Conservation (phyloP, 2,888 invertebrate species). For the Pachymerium ferrugineum region DNA sequence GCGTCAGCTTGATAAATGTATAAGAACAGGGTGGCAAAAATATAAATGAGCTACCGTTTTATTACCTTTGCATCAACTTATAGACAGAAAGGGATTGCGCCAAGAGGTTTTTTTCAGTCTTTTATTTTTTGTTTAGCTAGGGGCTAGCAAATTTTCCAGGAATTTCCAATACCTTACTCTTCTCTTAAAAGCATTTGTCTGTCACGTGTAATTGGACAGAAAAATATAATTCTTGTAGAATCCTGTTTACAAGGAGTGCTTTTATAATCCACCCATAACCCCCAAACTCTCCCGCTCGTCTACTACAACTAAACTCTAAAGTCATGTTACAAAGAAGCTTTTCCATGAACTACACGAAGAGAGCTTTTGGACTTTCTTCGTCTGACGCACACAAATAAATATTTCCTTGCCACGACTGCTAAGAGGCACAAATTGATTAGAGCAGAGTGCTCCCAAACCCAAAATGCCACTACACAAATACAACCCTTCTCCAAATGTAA, state of each 20-base stretch:
- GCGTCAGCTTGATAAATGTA: conserved; percentile 12
- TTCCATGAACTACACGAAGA: background rate
- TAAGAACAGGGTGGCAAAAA: conserved; percentile 14
- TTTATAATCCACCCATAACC: conserved; percentile 14
- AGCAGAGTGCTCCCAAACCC: conserved; percentile 9
- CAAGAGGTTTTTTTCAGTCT: background rate
- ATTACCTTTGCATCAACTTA: conserved; percentile 1
- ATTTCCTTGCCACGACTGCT: conserved; percentile 15
- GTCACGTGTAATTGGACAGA: conserved; percentile 25
- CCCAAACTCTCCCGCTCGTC: background rate
- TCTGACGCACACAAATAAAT: conserved; percentile 10
- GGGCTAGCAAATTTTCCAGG: background rate
- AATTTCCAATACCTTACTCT: conserved; percentile 11
- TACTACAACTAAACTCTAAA: background rate
- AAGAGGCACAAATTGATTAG: conserved; percentile 18
- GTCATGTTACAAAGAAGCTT: conserved; percentile 10
- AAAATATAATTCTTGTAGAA: conserved; percentile 29
- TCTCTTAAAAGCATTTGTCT: conserved; percentile 27
- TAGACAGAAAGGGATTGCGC: background rate
- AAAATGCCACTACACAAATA: conserved; percentile 18
- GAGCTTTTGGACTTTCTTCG: conserved; percentile 1
- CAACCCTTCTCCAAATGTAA: conserved; percentile 1
- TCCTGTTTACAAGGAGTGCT: conserved; percentile 25
- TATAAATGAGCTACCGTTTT: conserved; percentile 15
- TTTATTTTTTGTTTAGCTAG: background rate